Percentiles rank a stretch among this genome's conserved stretches.
Evolutionary conservation across 2,113 vertebrate species (phyloP).

Genomic region (Rissa tridactyla): DNA sequence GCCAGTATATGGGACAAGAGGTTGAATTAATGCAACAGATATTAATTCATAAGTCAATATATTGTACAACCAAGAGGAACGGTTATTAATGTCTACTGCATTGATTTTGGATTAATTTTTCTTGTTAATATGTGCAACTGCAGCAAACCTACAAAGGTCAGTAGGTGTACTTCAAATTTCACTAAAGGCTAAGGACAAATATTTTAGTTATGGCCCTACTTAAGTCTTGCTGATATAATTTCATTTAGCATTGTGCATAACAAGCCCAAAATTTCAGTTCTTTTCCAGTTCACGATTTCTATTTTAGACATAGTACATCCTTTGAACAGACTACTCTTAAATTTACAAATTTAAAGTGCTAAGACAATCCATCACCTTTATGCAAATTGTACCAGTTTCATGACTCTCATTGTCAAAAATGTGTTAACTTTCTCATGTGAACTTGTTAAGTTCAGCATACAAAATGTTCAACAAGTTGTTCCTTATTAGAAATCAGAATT

Average conservation of each 20-base stretch:
- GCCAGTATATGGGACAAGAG: background rate
- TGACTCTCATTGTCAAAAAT: background rate
- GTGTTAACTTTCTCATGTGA: background rate
- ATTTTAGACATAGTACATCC: background rate
- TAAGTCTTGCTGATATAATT: background rate
- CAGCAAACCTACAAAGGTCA: background rate
- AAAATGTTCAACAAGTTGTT: background rate
- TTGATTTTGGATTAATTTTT: background rate
- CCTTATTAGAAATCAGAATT: background rate
- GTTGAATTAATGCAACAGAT: background rate
- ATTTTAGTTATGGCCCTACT: background rate
- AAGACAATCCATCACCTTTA: background rate
- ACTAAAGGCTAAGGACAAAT: background rate
- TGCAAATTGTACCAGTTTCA: background rate
- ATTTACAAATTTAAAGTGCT: background rate
- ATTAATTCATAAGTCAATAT: background rate
- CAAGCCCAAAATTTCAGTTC: background rate
- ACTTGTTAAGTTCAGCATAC: background rate
- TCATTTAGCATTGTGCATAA: background rate
- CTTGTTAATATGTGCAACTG: background rate
- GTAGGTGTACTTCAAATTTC: background rate
- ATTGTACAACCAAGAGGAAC: background rate
- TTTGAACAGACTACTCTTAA: background rate
- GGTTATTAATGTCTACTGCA: background rate
- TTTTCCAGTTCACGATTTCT: background rate